Evolutionary conservation across 2,888 invertebrate genomes (phyloP).

Genomic region (Julus scanicus): DNA sequence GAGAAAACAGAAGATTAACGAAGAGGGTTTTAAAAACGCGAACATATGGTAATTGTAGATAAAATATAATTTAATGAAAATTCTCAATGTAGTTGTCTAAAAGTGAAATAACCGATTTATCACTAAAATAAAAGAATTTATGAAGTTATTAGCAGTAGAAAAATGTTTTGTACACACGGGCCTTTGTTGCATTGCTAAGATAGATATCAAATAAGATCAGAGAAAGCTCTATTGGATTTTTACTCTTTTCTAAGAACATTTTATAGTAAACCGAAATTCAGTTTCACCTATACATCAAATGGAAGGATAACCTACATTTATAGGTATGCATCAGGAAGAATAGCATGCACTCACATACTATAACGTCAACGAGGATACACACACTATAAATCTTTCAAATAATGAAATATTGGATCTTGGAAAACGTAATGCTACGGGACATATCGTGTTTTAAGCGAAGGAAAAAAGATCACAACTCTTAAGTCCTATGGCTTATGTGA

Average conservation of each 20-base stretch:
- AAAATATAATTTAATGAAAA: background rate
- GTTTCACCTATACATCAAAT: background rate
- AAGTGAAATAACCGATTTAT: background rate
- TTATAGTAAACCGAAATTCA: background rate
- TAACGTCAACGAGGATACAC: conserved; percentile 6
- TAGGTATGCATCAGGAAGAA: background rate
- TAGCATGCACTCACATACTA: background rate
- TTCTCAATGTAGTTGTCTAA: conserved; percentile 17
- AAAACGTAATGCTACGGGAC: conserved; percentile 25
- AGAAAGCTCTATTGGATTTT: conserved; percentile 1
- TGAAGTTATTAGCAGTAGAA: background rate
- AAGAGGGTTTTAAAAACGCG: background rate
- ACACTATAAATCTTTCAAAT: conserved; percentile 33
- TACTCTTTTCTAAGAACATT: background rate
- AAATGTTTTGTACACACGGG: background rate
- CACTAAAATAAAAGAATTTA: background rate
- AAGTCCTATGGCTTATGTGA: conserved; percentile 33
- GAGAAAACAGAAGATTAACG: background rate
- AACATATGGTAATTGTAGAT: conserved; percentile 8
- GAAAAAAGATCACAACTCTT: conserved; percentile 26
- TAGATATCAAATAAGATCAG: conserved; percentile 9
- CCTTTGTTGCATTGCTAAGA: background rate
- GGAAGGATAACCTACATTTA: background rate
- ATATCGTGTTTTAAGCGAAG: background rate
- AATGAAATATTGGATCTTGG: conserved; percentile 26